phyloP scores from a whole-genome alignment of 1,140 invertebrate species.

The Papilio dardanus region DNA sequence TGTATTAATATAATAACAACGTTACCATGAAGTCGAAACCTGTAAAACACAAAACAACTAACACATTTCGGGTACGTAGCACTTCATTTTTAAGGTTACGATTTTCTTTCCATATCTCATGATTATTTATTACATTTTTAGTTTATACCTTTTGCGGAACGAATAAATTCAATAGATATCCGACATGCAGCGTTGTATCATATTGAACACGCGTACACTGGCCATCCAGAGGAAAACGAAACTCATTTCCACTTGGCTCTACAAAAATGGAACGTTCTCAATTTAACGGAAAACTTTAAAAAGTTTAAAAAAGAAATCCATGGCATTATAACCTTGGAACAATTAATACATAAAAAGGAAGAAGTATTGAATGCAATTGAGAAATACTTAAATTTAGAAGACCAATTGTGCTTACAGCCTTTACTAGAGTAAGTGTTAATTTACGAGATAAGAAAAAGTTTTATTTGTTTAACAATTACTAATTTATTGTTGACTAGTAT shows the following conservation, averaged over 20 bases:
- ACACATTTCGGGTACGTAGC: slow-evolving; percentile 89
- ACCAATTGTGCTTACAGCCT: slow-evolving; percentile 89
- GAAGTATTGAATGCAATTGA: slow-evolving; percentile 87
- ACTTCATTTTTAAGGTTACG: slow-evolving; percentile 49
- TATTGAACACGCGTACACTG: slow-evolving; percentile 87
- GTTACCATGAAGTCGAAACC: slow-evolving; percentile 89
- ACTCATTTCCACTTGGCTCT: slow-evolving; percentile 91
- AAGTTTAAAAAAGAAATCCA: slow-evolving; percentile 88
- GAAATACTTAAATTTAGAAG: slow-evolving; percentile 87
- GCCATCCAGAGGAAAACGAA: slow-evolving; percentile 85
- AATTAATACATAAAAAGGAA: slow-evolving; percentile 91
- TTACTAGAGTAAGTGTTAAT: slow-evolving; percentile 90
- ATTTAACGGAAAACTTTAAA: slow-evolving; percentile 91
- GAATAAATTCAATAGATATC: slow-evolving; percentile 92
- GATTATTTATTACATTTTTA: slow-evolving; percentile 79
- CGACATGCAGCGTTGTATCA: slow-evolving; percentile 87
- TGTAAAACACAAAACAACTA: slow-evolving; percentile 89
- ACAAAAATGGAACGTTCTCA: slow-evolving; percentile 94
- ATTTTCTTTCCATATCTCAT: slow-evolving; percentile 35
- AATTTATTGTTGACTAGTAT: too few relatives aligned
- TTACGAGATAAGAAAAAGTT: too few relatives aligned
- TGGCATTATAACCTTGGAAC: slow-evolving; percentile 89
- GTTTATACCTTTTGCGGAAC: slow-evolving; percentile 94
- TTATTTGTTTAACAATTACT: too few relatives aligned
- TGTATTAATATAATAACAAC: slow-evolving; percentile 40